Conservation (phyloP, 2,888 invertebrate genomes). For the Osmoderma eremita region DNA sequence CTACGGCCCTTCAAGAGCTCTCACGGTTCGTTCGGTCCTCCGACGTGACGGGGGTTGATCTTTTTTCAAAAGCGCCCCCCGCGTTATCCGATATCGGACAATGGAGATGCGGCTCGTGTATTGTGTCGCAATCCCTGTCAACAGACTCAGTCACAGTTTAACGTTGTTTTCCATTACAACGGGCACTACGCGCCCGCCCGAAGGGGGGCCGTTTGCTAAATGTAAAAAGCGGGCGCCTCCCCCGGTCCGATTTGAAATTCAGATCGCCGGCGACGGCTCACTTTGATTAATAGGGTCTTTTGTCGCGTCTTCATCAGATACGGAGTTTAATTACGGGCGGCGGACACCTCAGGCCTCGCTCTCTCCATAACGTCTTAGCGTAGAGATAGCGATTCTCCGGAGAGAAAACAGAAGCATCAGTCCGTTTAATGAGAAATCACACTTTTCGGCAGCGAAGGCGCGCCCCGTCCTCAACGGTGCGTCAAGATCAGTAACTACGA, state of each 20-base stretch:
- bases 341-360: slow-evolving; percentile 50
- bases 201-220: slow-evolving; percentile 51
- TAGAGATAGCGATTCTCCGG: slow-evolving; percentile 37
- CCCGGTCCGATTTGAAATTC: slow-evolving; percentile 58
- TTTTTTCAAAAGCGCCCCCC: slow-evolving; percentile 22
- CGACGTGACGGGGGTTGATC: slow-evolving; percentile 33
- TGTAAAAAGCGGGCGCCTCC: slow-evolving; percentile 51
- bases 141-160: slow-evolving; percentile 53
- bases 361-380: slow-evolving; percentile 48
- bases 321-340: slow-evolving; percentile 51
- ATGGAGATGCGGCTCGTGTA: slow-evolving; percentile 33
- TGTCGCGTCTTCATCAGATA: slow-evolving; percentile 49
- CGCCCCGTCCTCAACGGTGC: slow-evolving; percentile 26
- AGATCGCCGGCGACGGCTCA: slow-evolving; percentile 48
- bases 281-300: slow-evolving; percentile 51
- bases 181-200: slow-evolving; percentile 46
- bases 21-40: slow-evolving; percentile 24
- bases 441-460: slow-evolving; percentile 22
- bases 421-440: slow-evolving; percentile 37
- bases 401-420: slow-evolving; percentile 37
- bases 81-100: slow-evolving; percentile 40
- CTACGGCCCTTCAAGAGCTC: slow-evolving; percentile 36
- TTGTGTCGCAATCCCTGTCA: slow-evolving; percentile 39
- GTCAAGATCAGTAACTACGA: slow-evolving; percentile 31
- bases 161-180: slow-evolving; percentile 56